phyloP scores from a whole-genome alignment of 2,888 invertebrate genomes.

The Lasioglossum figueresi region DNA sequence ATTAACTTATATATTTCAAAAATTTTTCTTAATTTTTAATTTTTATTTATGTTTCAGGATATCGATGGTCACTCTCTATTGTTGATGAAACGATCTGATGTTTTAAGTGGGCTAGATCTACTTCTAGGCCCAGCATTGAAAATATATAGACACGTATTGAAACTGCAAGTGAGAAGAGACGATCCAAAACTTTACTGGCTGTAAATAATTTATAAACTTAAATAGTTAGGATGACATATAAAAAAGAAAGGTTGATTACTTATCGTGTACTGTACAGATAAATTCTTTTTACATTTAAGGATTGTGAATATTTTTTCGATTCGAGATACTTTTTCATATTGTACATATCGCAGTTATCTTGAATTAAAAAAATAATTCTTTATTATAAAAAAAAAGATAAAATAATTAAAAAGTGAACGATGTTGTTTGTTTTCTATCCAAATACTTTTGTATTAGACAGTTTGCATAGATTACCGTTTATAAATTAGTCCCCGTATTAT shows the following conservation, averaged over 20 bases:
- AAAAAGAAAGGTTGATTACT: constrained; percentile 27
- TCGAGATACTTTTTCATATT: constrained; percentile 63
- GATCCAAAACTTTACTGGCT: constrained; percentile 90
- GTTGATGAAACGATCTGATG: constrained; percentile 93
- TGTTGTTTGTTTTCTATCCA: constrained; percentile 46
- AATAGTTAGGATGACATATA: constrained; percentile 37
- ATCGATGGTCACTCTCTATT: constrained; percentile 95
- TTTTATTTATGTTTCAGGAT: constrained; percentile 86
- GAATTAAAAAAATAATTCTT: constrained; percentile 52
- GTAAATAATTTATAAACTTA: constrained; percentile 80
- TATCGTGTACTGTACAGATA: constrained; percentile 47
- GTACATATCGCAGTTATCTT: constrained; percentile 58
- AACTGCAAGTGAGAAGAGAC: constrained; percentile 91
- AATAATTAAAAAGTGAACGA: constrained; percentile 24
- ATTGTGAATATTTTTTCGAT: constrained; percentile 67
- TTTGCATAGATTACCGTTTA: constrained; percentile 26
- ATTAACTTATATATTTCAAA: neutral
- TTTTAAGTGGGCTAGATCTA: constrained; percentile 91
- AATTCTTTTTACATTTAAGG: constrained; percentile 43
- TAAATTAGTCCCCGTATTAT: constrained; percentile 13
- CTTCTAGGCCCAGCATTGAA: constrained; percentile 95
- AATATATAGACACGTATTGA: constrained; percentile 92
- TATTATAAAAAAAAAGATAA: constrained; percentile 24
- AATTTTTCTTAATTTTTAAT: constrained; percentile 18
- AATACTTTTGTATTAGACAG: constrained; percentile 25